Evolutionary conservation across 2,888 invertebrate species (phyloP).

Genomic region (Meiosimyza platycephala): DNA sequence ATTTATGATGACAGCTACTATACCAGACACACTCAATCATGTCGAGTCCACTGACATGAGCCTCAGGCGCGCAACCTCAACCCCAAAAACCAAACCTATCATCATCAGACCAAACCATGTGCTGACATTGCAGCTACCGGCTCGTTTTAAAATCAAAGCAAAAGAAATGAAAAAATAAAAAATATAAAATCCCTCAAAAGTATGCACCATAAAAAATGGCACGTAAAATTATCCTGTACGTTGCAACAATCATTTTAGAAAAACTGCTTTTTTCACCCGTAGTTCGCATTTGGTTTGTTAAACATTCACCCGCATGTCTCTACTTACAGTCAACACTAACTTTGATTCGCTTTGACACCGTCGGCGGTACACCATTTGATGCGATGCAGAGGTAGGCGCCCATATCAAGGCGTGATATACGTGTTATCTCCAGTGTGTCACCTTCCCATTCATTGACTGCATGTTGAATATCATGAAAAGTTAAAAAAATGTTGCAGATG

Average conservation of each 20-base stretch:
- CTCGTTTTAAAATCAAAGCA: slow-evolving; percentile 4
- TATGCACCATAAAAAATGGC: not conserved
- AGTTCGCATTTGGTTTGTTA: not conserved
- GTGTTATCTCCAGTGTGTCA: slow-evolving; percentile 83
- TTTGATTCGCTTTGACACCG: slow-evolving; percentile 91
- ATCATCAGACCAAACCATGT: no score
- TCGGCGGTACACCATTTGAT: slow-evolving; percentile 87
- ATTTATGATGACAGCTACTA: slow-evolving; percentile 39
- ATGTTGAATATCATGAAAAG: slow-evolving; percentile 22
- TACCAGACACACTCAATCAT: slow-evolving; percentile 31
- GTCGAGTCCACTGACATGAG: not conserved
- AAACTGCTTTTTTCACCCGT: no score
- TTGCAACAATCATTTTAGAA: not conserved
- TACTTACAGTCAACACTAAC: slow-evolving; percentile 95
- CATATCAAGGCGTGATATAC: slow-evolving; percentile 90
- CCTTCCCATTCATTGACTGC: slow-evolving; percentile 88
- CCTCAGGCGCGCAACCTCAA: not conserved
- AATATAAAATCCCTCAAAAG: not conserved
- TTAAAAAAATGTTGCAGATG: slow-evolving; percentile 31
- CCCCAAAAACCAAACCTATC: not conserved
- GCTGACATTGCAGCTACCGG: not conserved
- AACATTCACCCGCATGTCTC: slow-evolving; percentile 25
- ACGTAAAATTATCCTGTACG: not conserved
- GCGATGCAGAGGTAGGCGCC: slow-evolving; percentile 94
- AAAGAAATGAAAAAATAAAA: not conserved